Conservation (phyloP, 92 coral and sea anemone species). For the Porites divaricata region DNA sequence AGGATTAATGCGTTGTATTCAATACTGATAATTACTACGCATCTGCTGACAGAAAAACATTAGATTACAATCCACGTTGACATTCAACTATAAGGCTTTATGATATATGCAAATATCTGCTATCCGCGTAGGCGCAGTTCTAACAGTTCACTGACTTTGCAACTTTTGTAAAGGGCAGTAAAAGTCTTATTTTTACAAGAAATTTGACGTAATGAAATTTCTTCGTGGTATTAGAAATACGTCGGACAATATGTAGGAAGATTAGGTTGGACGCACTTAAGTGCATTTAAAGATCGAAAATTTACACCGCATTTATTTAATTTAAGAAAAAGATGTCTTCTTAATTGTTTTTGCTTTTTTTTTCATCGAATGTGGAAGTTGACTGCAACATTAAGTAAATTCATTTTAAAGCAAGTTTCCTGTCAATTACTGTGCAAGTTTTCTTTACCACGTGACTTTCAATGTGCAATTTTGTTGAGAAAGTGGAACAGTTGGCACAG, state of each 20-base stretch:
- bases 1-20: too few relatives aligned
- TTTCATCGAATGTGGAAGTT: not conserved
- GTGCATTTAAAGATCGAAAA: not conserved
- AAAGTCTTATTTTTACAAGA: too few relatives aligned
- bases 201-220: not conserved
- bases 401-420: not conserved
- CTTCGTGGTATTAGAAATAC: not conserved
- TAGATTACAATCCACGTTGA: too few relatives aligned
- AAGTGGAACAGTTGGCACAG: conserved; percentile 13
- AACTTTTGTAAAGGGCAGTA: too few relatives aligned
- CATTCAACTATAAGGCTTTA: too few relatives aligned
- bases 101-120: too few relatives aligned
- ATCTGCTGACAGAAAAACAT: too few relatives aligned
- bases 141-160: not conserved
- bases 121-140: too few relatives aligned
- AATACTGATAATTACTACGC: too few relatives aligned
- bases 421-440: not conserved
- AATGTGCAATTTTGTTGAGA: not conserved
- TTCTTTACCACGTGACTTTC: conserved; percentile 20
- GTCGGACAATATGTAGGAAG: not conserved
- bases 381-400: not conserved
- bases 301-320: not conserved
- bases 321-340: not conserved
- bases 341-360: not conserved
- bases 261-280: not conserved